Conservation (phyloP, 2,113 vertebrate species). For the Ellobius talpinus region DNA sequence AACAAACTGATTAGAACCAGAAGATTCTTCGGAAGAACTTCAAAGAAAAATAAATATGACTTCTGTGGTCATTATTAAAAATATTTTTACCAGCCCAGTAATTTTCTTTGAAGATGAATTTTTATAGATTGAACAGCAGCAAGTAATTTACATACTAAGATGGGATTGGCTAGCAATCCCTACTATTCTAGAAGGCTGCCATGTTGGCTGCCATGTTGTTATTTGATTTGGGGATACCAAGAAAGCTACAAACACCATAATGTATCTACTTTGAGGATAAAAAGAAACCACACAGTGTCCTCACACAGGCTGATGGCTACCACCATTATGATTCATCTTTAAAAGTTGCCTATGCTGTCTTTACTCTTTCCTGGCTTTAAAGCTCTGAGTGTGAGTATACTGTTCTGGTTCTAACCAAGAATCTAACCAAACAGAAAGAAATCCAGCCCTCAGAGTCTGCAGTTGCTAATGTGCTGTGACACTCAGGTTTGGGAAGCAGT, state of each 20-base stretch:
- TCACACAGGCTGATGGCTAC: neutral
- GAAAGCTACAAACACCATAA: neutral
- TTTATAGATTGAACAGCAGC: constrained; percentile 85
- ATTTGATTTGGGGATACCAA: neutral
- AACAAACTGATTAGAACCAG: constrained; percentile 90
- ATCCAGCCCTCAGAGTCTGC: constrained; percentile 73
- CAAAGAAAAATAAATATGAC: constrained; percentile 88
- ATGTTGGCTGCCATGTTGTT: constrained; percentile 43
- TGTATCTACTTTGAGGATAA: constrained; percentile 32
- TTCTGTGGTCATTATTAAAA: constrained; percentile 91
- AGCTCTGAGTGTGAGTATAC: constrained; percentile 41
- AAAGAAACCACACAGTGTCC: neutral
- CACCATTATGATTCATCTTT: constrained; percentile 56
- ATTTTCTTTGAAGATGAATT: constrained; percentile 89
- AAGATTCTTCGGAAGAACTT: constrained; percentile 87
- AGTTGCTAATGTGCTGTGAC: constrained; percentile 76
- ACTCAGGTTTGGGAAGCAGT: constrained; percentile 59
- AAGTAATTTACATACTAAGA: constrained; percentile 84
- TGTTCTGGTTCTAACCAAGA: constrained; percentile 69
- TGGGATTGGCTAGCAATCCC: constrained; percentile 70
- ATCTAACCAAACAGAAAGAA: constrained; percentile 73
- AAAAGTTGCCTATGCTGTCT: constrained; percentile 40
- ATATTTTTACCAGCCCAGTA: constrained; percentile 89
- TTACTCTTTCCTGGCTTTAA: constrained; percentile 63
- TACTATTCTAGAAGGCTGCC: constrained; percentile 57